These are phyloP conservation scores for Mormyrus proboscirostris DNA, from an alignment of 2,797 vertebrate genomes.

Conservation along the genomic window DNA sequence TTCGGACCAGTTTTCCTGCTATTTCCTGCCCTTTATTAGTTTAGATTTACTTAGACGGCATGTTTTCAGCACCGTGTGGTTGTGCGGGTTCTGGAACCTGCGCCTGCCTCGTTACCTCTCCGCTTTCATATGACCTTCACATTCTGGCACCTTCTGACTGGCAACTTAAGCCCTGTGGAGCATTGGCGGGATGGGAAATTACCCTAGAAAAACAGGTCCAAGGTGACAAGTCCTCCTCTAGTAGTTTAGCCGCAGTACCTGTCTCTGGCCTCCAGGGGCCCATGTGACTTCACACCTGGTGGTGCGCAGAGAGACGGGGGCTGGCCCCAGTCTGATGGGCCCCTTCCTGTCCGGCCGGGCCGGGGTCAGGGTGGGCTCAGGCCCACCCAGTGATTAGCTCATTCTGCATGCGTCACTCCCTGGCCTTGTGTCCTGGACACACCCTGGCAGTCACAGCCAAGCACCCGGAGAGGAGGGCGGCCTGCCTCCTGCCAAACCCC, in stretches of 20 bases:
- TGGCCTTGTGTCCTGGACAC: conserved; percentile 32
- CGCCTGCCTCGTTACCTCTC: neutral
- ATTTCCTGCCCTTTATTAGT: neutral
- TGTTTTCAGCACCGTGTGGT: neutral
- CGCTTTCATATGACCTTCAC: neutral
- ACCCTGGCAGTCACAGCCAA: conserved; percentile 30
- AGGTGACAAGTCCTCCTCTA: neutral
- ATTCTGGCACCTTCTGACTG: neutral
- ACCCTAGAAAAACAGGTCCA: neutral
- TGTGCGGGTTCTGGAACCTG: neutral
- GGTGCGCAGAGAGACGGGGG: neutral
- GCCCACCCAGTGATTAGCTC: conserved; percentile 46
- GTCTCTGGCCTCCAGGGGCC: neutral
- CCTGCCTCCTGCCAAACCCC: conserved; percentile 22
- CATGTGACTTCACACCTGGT: neutral
- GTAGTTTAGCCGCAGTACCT: no score
- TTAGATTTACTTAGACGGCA: neutral
- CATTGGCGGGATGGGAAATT: neutral
- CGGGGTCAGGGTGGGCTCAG: conserved; percentile 46
- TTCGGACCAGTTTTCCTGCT: neutral
- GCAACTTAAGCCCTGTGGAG: neutral
- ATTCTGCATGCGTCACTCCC: conserved; percentile 36
- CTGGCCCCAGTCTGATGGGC: conserved; percentile 29
- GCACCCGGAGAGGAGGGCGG: conserved; percentile 26
- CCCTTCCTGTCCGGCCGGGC: conserved; percentile 46